Evolutionary conservation across 2,888 invertebrate species (phyloP).

Genomic region (Eupithecia vulgata): DNA sequence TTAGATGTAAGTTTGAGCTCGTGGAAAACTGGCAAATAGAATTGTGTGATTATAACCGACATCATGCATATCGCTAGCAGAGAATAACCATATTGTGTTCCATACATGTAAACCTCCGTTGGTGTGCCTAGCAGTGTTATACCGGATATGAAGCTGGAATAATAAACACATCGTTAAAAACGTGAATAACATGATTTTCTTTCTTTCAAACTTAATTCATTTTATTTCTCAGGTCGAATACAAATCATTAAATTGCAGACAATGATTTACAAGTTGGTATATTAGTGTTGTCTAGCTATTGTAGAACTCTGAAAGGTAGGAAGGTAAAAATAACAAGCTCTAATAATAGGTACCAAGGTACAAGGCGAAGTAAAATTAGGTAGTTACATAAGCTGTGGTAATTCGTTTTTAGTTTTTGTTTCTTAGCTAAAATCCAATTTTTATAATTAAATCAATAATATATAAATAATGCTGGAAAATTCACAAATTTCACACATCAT

Average conservation of each 20-base stretch:
- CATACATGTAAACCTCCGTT: conserved; percentile 92
- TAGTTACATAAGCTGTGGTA: no score
- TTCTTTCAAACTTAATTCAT: background rate
- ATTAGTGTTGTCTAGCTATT: background rate
- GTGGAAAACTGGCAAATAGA: conserved; percentile 90
- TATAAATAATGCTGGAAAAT: no score
- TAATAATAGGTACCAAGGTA: no score
- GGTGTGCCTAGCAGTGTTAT: conserved; percentile 91
- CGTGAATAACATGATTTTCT: background rate
- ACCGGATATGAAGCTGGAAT: conserved; percentile 88
- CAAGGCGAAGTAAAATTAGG: no score
- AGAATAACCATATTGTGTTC: conserved; percentile 89
- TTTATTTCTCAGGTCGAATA: background rate
- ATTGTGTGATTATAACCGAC: conserved; percentile 86
- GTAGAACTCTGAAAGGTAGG: background rate
- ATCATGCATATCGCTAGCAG: conserved; percentile 86
- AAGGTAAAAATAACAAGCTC: background rate
- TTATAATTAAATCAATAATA: no score
- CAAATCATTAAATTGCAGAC: no score
- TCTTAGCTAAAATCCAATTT: background rate
- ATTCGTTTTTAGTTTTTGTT: background rate
- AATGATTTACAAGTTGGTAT: no score
- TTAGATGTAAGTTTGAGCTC: conserved; percentile 90
- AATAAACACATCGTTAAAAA: background rate
- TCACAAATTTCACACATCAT: no score